A percentile compares a stretch with the other conserved stretches of the same genome.
Evolutionary conservation across 2,888 invertebrate species (phyloP).

Genomic region (Xestia ashworthii): DNA sequence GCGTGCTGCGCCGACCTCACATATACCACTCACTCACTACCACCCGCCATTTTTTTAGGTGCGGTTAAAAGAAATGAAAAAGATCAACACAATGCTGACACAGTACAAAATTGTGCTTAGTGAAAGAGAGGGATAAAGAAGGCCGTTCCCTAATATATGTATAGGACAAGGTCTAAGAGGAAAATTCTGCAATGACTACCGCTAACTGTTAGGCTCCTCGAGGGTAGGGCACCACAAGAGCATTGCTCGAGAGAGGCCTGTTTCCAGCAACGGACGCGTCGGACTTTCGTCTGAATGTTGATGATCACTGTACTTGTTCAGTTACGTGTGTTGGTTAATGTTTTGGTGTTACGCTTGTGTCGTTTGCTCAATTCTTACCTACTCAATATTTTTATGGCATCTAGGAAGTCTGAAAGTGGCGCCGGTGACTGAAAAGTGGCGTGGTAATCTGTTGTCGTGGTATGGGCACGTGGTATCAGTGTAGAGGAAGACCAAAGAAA

Average conservation of each 20-base stretch:
- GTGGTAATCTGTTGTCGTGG: too few species aligned
- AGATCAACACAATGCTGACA: background rate
- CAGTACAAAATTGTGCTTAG: background rate
- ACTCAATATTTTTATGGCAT: background rate
- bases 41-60: too few species aligned
- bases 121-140: background rate
- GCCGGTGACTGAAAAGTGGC: too few species aligned
- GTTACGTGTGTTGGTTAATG: too few species aligned
- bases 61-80: background rate
- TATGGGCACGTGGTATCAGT: too few species aligned
- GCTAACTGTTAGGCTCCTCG: background rate
- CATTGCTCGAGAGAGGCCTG: background rate
- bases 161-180: background rate
- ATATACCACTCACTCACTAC: too few species aligned
- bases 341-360: background rate
- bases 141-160: background rate
- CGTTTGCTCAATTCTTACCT: background rate
- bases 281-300: background rate
- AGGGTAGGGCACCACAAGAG: background rate
- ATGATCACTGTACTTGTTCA: background rate
- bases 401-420: too few species aligned
- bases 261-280: background rate
- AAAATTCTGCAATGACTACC: background rate
- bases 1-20: background rate
- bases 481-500: too few species aligned